phyloP scores from a whole-genome alignment of 2,888 invertebrate species.

The Gordius sp. region DNA sequence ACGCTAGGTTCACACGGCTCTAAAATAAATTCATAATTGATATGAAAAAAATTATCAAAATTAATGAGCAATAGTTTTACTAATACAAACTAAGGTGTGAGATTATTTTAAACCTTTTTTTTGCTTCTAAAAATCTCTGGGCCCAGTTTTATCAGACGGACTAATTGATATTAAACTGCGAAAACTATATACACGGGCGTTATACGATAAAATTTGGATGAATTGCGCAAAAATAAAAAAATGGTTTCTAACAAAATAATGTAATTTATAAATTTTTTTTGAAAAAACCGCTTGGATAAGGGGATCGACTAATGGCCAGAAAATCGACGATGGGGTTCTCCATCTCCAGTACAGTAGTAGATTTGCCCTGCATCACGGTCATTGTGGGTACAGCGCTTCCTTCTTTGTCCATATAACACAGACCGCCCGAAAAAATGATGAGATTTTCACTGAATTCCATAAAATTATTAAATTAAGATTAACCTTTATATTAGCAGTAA shows the following conservation, averaged over 20 bases:
- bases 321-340: slow-evolving; percentile 92
- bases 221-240: too few relatives aligned
- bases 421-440: slow-evolving; percentile 83
- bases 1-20: slow-evolving; percentile 91
- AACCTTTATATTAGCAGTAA: too few relatives aligned
- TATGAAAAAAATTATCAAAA: not conserved
- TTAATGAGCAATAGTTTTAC: not conserved
- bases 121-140: too few relatives aligned
- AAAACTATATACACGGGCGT: too few relatives aligned
- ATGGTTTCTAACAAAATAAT: too few relatives aligned
- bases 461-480: too few relatives aligned
- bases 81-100: not conserved
- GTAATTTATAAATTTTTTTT: too few relatives aligned
- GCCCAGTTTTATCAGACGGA: too few relatives aligned
- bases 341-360: slow-evolving; percentile 91
- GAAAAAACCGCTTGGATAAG: slow-evolving; percentile 41
- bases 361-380: slow-evolving; percentile 79
- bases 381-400: slow-evolving; percentile 45
- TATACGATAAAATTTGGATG: too few relatives aligned
- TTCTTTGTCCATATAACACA: slow-evolving; percentile 43
- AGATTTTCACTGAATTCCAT: slow-evolving; percentile 42
- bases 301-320: slow-evolving; percentile 73
- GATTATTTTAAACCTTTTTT: not conserved
- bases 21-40: slow-evolving; percentile 30
- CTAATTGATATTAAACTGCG: too few relatives aligned